Evolutionary conservation across 2,797 vertebrate genomes (phyloP).

Genomic region (Thripadectes ignobilis): DNA sequence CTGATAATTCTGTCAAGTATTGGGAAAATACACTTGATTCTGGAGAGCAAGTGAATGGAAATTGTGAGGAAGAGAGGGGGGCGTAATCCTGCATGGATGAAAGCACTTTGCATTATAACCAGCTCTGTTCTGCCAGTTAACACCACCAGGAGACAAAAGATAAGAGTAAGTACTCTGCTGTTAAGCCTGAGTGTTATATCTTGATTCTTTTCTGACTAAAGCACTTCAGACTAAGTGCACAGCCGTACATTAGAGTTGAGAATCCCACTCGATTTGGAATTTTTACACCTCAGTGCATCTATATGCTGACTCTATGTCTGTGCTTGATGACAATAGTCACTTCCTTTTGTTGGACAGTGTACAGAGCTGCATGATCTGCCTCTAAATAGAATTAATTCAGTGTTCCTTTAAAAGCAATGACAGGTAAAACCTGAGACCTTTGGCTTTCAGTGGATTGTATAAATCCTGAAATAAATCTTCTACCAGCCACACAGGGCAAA

Average conservation of each 20-base stretch:
- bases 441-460: background rate
- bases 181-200: conserved; percentile 37
- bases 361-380: background rate
- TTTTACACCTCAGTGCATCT: background rate
- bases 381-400: background rate
- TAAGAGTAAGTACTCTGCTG: conserved; percentile 13
- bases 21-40: background rate
- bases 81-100: background rate
- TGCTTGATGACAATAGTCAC: background rate
- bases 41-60: background rate
- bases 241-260: background rate
- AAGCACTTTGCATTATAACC: conserved; percentile 44
- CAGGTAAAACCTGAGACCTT: background rate
- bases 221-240: conserved; percentile 17
- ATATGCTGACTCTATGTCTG: background rate
- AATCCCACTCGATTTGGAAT: background rate
- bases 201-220: conserved; percentile 41
- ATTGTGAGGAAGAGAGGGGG: background rate
- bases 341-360: background rate
- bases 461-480: background rate
- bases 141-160: conserved; percentile 17
- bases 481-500: background rate
- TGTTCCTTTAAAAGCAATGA: background rate
- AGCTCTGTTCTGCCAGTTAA: conserved; percentile 22
- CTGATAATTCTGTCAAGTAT: background rate